Evolutionary conservation across 2,888 invertebrate species (phyloP), one percentile per base, ranked within the genome.

Genomic region (Folsomia candida): DNA sequence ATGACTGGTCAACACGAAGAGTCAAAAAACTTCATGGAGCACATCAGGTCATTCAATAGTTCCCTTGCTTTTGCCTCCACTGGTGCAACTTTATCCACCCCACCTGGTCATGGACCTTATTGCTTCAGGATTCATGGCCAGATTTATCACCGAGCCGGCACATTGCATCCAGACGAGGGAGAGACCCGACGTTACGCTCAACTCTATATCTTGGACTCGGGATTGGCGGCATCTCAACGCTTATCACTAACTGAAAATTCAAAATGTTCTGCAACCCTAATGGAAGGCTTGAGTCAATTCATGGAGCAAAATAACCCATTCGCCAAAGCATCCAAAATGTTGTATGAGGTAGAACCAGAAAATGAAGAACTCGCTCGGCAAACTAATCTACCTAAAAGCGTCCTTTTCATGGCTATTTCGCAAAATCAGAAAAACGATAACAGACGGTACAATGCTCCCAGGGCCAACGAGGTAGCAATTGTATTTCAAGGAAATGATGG

Each of bases 31-130:
- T 62, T 29, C 51, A 60, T 24, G 27, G 29, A 51, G 3, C 71
- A 74, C 29, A 75, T 75, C 24, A 14, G 70, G 22, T 65, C 26
- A 11, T 76, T 65, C 60, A 77, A 78, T 47, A 74, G 71, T 47
- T 62, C 74, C 2, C 37, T 75, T 2, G 72, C 78, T 2, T 76
- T 79, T 63, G 76, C 74, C 11, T 80, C 80, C 1, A 71, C 79
- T 66, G 74, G 74, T 62, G 61, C 72, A 66, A 57, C 78, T 2
- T 76, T 77, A 68, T 70, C 78, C 1, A 67, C 64, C 27, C 70
- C 77, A 61, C 20, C 20, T 22, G 69, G n/a, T n/a, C n/a, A n/a
- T n/a, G n/a, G n/a, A n/a, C n/a, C n/a, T n/a, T n/a, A n/a, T n/a
- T n/a, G n/a, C n/a, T n/a, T n/a, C n/a, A n/a, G n/a, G n/a, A n/a